phyloP scores from a whole-genome alignment of 2,113 vertebrate genomes.

The Microcebus jonahi region DNA sequence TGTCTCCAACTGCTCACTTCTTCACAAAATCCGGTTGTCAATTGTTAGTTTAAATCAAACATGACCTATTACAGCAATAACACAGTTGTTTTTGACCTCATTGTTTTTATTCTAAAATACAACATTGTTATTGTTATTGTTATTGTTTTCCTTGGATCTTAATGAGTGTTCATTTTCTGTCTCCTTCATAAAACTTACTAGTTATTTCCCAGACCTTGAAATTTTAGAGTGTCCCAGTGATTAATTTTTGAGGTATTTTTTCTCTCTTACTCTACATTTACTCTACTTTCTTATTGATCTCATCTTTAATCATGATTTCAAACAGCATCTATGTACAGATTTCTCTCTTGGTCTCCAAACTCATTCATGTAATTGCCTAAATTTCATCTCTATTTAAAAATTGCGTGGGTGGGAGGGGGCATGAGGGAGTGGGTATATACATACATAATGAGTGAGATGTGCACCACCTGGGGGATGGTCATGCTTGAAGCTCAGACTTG shows the following conservation, averaged over 20 bases:
- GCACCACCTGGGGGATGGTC: no score
- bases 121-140: background rate
- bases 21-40: background rate
- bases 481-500: no score
- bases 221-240: background rate
- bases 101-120: background rate
- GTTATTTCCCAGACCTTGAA: background rate
- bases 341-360: background rate
- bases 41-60: background rate
- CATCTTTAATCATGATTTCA: background rate
- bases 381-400: background rate
- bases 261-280: background rate
- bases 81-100: background rate
- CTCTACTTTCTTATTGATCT: background rate
- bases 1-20: background rate
- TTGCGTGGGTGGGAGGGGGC: no score
- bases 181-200: background rate
- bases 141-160: background rate
- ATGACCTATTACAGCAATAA: background rate
- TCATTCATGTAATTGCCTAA: background rate
- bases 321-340: background rate
- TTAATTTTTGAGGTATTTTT: background rate
- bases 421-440: no score
- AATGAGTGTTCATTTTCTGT: background rate
- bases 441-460: no score